phyloP scores from a whole-genome alignment of 2,888 invertebrate genomes.

The Thera obeliscata region DNA sequence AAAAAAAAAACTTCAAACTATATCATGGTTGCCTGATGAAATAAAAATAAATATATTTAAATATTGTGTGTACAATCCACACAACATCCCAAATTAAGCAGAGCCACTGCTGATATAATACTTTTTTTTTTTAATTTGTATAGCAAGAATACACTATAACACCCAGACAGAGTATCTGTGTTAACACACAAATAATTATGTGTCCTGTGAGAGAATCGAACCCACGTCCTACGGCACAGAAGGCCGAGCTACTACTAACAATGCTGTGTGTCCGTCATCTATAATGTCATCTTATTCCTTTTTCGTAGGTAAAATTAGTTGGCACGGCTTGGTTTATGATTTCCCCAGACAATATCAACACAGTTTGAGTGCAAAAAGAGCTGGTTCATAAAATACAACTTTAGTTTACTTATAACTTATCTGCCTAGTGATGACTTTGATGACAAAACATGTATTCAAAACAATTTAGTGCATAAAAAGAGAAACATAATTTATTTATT shows the following conservation, averaged over 20 bases:
- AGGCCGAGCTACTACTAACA: background rate
- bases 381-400: constrained; percentile 3
- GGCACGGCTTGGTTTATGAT: constrained; percentile 40
- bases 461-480: too few relatives aligned
- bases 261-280: background rate
- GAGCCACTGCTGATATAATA: too few relatives aligned
- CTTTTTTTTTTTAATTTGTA: too few relatives aligned
- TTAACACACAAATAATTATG: background rate
- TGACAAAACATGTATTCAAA: too few relatives aligned
- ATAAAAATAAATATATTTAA: too few relatives aligned
- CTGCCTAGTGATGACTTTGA: background rate
- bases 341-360: constrained; percentile 38
- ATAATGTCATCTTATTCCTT: constrained; percentile 25
- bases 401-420: background rate
- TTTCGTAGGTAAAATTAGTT: constrained; percentile 41
- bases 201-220: background rate
- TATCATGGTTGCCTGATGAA: too few relatives aligned
- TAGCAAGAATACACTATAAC: too few relatives aligned
- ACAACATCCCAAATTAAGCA: too few relatives aligned
- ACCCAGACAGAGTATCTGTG: too few relatives aligned
- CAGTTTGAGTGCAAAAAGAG: constrained; percentile 9
- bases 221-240: background rate
- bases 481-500: too few relatives aligned
- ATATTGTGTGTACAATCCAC: too few relatives aligned
- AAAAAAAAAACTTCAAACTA: too few relatives aligned